Evolutionary conservation across 2,113 vertebrate species (phyloP), one percentile per base, ranked within the genome.

Genomic region (Phrynosoma blainvillii): DNA sequence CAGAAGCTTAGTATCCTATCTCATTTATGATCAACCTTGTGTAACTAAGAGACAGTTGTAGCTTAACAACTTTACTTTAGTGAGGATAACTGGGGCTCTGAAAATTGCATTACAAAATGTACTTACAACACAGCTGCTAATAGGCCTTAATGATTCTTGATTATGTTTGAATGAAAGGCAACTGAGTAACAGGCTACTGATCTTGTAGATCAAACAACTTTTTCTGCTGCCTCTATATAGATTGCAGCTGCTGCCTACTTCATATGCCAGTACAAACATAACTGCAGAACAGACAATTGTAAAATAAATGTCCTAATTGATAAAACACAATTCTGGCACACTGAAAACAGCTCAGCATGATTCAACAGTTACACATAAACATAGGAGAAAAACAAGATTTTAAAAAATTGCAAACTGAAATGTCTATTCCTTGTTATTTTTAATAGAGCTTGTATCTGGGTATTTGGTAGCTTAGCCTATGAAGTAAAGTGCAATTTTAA

Each of bases 101-200:
- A 92, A 94, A 95, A 94, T 90, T 87, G 93, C 91, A 95, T 59
- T 88, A 91, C 91, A 92, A 95, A 94, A 94, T 90, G 89, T 92
- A 91, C 93, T 96, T 94, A 94, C 91, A 95, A 93, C 92, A 95
- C 88, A 75, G 36, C 89, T 47, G 92, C 93, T 95, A 95, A 95
- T 93, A 94, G 92, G 91, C 90, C 87, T 94, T 96, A 95, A 93
- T 92, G 84, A 91, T 94, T 92, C 93, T 85, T 94, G 91, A 95
- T 94, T 96, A 95, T 92, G 93, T 91, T 95, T 94, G 91, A 90
- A 79, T 90, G 90, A 95, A 95, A 96, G 91, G 56, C 87, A 95
- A 92, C 27, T 89, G 94, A 95, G 87, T 95, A 88, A 95, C 89
- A 95, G 89, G 88, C 91, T 92, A 93, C 85, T 94, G 91, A 95